These are phyloP conservation scores for Moxostoma hubbsi DNA, from an alignment of 2,797 vertebrate species.

Conservation along the genomic window DNA sequence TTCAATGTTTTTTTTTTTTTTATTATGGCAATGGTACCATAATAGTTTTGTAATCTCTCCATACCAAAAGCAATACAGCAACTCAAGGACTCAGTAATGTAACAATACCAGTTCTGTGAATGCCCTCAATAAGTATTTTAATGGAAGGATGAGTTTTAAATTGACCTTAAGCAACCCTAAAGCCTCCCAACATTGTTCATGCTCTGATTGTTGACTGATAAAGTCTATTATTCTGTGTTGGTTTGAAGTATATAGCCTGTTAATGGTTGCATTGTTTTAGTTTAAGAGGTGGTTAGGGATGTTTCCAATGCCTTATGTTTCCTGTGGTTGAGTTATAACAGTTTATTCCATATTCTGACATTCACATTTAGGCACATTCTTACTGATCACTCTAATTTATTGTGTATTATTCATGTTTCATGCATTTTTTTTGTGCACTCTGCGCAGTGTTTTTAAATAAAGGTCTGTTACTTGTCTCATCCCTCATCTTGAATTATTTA, in stretches of 20 bases:
- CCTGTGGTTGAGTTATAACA: slow-evolving; percentile 33
- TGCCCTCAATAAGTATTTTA: slow-evolving; percentile 3
- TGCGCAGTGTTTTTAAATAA: slow-evolving; percentile 50
- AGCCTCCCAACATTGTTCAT: slow-evolving; percentile 6
- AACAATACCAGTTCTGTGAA: slow-evolving; percentile 13
- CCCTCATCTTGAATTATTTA: background rate
- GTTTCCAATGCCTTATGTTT: slow-evolving; percentile 51
- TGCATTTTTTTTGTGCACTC: slow-evolving; percentile 61
- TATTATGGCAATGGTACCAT: slow-evolving; percentile 43
- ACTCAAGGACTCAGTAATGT: slow-evolving; percentile 11
- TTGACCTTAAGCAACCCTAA: background rate
- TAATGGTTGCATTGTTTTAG: slow-evolving; percentile 14
- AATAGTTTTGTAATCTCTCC: slow-evolving; percentile 38
- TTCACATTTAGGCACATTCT: slow-evolving; percentile 49
- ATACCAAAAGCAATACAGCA: slow-evolving; percentile 32
- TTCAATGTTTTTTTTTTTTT: slow-evolving; percentile 4
- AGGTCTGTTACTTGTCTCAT: slow-evolving; percentile 46
- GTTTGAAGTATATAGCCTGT: slow-evolving; percentile 29
- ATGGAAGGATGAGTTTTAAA: slow-evolving; percentile 22
- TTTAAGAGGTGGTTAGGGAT: slow-evolving; percentile 28
- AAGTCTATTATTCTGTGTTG: slow-evolving; percentile 27
- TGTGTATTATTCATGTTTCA: slow-evolving; percentile 68
- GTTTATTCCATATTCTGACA: slow-evolving; percentile 59
- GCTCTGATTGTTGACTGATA: slow-evolving; percentile 29
- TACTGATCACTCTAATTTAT: slow-evolving; percentile 76